A percentile compares a stretch with the other conserved stretches of the same genome.
Conservation (phyloP, 1,140 invertebrate genomes). For the Euschistus heros region DNA sequence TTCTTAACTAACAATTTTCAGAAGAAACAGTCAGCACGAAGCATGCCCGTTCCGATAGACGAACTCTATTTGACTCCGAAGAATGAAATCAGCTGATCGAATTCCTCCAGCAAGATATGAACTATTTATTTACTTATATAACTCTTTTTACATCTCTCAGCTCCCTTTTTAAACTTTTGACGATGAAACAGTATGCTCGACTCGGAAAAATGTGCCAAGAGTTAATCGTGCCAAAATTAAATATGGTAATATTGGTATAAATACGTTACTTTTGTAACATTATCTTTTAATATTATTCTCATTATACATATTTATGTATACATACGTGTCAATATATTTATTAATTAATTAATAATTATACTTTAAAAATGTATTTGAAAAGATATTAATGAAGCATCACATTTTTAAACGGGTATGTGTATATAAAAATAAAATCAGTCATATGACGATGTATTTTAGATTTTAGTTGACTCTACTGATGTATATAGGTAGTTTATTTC, state of each 20-base stretch:
- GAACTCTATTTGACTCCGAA: constrained; percentile 45
- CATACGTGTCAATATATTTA: no score
- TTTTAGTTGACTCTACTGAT: neutral
- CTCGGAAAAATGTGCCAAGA: constrained; percentile 14
- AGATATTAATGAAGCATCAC: constrained; percentile 6
- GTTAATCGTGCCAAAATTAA: constrained; percentile 5
- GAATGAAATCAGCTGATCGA: constrained; percentile 22
- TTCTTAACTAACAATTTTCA: constrained; percentile 35
- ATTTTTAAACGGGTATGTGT: constrained; percentile 13
- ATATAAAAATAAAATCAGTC: constrained; percentile 4
- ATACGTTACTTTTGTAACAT: no score
- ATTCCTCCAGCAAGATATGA: neutral
- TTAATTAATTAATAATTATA: no score
- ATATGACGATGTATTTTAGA: no score
- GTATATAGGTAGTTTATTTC: constrained; percentile 9
- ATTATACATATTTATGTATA: no score
- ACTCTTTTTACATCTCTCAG: neutral
- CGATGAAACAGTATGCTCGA: neutral
- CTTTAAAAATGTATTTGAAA: no score
- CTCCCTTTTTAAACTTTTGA: neutral
- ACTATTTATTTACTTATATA: neutral
- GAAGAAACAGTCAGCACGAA: constrained; percentile 65
- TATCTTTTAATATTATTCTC: no score
- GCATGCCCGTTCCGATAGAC: constrained; percentile 57
- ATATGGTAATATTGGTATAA: no score